Percentiles rank a stretch among this genome's conserved stretches.
Evolutionary conservation across 2,113 vertebrate species (phyloP).

Genomic region (Sterna hirundo): DNA sequence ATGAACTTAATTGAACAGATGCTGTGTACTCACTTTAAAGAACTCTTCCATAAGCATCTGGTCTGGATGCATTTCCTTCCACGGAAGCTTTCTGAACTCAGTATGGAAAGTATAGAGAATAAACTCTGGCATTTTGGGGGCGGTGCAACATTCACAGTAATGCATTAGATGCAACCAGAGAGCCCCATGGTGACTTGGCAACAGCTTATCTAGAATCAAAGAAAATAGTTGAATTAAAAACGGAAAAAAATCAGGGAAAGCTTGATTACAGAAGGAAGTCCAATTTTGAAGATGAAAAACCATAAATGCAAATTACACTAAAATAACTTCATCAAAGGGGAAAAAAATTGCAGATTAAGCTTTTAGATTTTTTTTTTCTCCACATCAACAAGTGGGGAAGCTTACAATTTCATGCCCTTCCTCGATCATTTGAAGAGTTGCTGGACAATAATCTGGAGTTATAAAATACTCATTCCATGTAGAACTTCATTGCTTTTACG

Average conservation of each 20-base stretch:
- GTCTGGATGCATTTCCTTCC: slow-evolving; percentile 91
- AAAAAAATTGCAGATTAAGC: rapidly evolving
- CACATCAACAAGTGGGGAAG: background rate
- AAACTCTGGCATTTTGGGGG: slow-evolving; percentile 90
- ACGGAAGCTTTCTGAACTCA: slow-evolving; percentile 83
- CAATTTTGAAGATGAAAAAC: background rate
- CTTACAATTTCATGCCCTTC: background rate
- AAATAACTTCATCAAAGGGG: background rate
- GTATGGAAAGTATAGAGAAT: slow-evolving; percentile 90
- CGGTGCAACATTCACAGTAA: slow-evolving; percentile 90
- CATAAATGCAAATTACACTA: background rate
- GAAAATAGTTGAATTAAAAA: background rate
- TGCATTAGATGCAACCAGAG: slow-evolving; percentile 90
- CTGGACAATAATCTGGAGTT: background rate
- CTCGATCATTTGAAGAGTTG: background rate
- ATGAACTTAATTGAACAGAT: background rate
- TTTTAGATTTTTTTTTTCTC: background rate
- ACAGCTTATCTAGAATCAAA: slow-evolving; percentile 81
- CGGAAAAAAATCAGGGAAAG: background rate
- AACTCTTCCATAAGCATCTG: slow-evolving; percentile 93
- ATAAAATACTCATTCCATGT: background rate
- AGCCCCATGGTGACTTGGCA: slow-evolving; percentile 85
- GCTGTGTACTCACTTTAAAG: slow-evolving; percentile 82
- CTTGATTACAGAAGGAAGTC: background rate
- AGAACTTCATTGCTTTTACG: background rate